These are phyloP conservation scores for Muntiacus reevesi DNA, from an alignment of 2,113 vertebrate genomes.

Conservation along the genomic window DNA sequence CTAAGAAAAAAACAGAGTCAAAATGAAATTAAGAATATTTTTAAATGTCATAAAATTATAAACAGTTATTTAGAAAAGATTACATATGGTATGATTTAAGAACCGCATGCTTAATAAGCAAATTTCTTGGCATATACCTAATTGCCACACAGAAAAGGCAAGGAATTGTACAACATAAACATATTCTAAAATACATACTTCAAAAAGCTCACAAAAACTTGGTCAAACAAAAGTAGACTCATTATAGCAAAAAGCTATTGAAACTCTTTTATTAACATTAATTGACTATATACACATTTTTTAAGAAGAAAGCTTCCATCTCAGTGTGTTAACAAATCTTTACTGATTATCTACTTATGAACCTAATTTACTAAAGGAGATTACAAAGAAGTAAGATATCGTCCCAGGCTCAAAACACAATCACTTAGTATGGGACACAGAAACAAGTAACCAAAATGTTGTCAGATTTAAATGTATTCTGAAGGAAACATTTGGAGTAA, in stretches of 20 bases:
- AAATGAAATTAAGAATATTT: slow-evolving; percentile 53
- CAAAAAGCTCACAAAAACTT: background rate
- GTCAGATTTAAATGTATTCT: background rate
- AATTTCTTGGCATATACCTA: slow-evolving; percentile 28
- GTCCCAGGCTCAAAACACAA: background rate
- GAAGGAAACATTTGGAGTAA: background rate
- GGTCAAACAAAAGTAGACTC: background rate
- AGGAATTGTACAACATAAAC: background rate
- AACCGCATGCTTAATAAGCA: background rate
- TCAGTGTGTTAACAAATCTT: background rate
- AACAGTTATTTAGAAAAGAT: slow-evolving; percentile 6
- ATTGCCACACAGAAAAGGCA: background rate
- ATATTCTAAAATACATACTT: background rate
- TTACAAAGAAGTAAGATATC: background rate
- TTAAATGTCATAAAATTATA: slow-evolving; percentile 28
- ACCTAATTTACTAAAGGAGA: background rate
- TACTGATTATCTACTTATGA: background rate
- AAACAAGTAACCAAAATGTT: background rate
- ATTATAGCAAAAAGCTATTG: background rate
- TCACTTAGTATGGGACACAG: background rate
- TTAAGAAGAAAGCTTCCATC: background rate
- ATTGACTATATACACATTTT: background rate
- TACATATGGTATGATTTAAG: slow-evolving; percentile 22
- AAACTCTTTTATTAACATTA: background rate
- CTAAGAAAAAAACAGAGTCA: slow-evolving; percentile 79